Evolutionary conservation across 2,113 vertebrate species (phyloP).

Genomic region (Sylvicapra grimmia): DNA sequence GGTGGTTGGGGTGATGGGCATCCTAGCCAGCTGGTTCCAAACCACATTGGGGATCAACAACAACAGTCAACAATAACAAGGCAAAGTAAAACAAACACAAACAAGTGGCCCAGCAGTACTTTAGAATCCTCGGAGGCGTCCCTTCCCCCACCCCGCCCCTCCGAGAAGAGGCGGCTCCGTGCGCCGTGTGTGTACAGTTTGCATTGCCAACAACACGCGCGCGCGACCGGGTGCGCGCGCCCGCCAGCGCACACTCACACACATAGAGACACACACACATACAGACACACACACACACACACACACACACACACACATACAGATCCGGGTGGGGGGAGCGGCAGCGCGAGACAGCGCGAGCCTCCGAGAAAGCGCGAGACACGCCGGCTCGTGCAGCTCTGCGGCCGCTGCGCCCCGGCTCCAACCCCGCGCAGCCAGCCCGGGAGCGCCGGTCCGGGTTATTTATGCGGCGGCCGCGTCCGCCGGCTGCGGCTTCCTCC

Average conservation of each 20-base stretch:
- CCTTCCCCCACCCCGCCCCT: constrained; percentile 55
- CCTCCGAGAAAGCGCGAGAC: constrained; percentile 79
- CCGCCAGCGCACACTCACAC: constrained; percentile 39
- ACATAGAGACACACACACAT: constrained; percentile 14
- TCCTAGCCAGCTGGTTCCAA: constrained; percentile 67
- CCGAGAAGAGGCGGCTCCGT: constrained; percentile 76
- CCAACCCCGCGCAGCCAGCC: constrained; percentile 47
- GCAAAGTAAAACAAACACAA: constrained; percentile 55
- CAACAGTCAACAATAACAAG: constrained; percentile 4
- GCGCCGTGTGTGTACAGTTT: constrained; percentile 66
- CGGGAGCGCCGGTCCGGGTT: constrained; percentile 31
- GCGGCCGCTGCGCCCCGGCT: constrained; percentile 33
- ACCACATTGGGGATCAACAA: constrained; percentile 34
- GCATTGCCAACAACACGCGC: constrained; percentile 83
- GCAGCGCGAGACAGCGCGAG: constrained; percentile 71
- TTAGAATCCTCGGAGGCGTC: background rate
- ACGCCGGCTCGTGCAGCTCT: constrained; percentile 75
- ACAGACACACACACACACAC: background rate
- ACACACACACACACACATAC: constrained; percentile 22
- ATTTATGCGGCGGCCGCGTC: constrained; percentile 49
- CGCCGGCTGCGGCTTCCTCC: background rate
- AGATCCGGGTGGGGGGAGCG: constrained; percentile 63
- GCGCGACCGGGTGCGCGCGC: constrained; percentile 48
- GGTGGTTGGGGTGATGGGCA: background rate
- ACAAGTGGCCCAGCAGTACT: constrained; percentile 11